A percentile compares a stretch with the other conserved stretches of the same genome.
phyloP scores from a whole-genome alignment of 2,888 invertebrate species.

The Eurytoma californica region DNA sequence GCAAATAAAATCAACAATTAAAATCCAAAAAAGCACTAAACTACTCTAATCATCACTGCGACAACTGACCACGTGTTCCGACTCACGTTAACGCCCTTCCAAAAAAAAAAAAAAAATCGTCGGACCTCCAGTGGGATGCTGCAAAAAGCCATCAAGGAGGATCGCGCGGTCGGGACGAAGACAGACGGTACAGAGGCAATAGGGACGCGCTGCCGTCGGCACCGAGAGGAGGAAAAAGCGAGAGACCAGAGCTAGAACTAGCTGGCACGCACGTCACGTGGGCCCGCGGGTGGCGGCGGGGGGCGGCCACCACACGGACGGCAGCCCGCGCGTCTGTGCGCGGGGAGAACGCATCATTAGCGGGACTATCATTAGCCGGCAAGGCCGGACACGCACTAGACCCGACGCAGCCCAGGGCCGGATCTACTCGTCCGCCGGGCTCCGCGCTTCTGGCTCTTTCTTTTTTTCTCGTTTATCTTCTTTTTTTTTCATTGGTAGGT shows the following conservation, averaged over 20 bases:
- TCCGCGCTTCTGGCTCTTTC: not conserved
- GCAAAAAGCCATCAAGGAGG: too few species aligned
- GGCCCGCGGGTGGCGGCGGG: not conserved
- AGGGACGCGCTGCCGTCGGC: not conserved
- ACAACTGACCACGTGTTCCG: too few species aligned
- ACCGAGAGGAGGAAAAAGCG: not conserved
- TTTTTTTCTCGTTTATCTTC: not conserved
- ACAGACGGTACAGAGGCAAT: not conserved
- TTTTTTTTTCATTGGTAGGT: not conserved
- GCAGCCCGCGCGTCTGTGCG: conserved; percentile 61
- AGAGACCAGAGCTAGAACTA: not conserved
- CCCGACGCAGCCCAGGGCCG: conserved; percentile 26
- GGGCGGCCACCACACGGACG: conserved; percentile 19
- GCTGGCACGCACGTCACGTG: not conserved
- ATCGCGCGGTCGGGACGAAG: not conserved
- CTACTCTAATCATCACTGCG: too few species aligned
- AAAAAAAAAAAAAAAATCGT: too few species aligned
- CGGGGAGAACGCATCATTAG: conserved; percentile 71
- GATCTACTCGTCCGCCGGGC: not conserved
- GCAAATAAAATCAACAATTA: too few species aligned
- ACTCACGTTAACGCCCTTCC: too few species aligned
- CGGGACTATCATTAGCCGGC: conserved; percentile 74
- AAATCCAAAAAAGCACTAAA: too few species aligned
- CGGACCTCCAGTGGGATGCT: too few species aligned
- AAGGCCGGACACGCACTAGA: conserved; percentile 63